Evolutionary conservation across 2,888 invertebrate species (phyloP).

Genomic region (Lasioglossum oenotherae): DNA sequence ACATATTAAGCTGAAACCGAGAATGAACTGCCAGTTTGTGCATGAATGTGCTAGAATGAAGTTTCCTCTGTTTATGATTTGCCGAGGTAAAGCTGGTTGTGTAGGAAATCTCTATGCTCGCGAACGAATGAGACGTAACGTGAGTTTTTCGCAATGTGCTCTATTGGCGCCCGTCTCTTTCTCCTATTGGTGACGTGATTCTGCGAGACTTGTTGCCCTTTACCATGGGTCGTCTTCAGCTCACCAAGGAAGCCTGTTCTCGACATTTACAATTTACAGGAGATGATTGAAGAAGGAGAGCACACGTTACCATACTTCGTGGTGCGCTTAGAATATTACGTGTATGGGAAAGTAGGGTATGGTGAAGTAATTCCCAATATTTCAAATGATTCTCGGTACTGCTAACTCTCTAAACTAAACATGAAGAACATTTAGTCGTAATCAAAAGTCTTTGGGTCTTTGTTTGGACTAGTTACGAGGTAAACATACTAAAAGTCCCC

Average conservation of each 20-base stretch:
- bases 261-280: conserved; percentile 52
- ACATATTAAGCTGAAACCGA: conserved; percentile 52
- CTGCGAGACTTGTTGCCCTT: conserved; percentile 66
- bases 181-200: neutral
- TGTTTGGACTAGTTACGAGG: too few relatives aligned
- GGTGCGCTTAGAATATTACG: neutral
- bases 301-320: neutral
- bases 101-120: neutral
- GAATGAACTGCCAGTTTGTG: conserved; percentile 32
- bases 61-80: conserved; percentile 24
- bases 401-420: neutral
- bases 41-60: conserved; percentile 11
- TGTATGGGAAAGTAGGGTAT: neutral
- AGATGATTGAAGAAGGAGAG: neutral
- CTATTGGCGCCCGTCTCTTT: conserved; percentile 19
- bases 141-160: conserved; percentile 61
- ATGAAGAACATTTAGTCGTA: too few relatives aligned
- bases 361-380: neutral
- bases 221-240: conserved; percentile 46
- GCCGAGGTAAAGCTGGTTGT: neutral
- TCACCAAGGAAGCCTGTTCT: neutral
- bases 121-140: conserved; percentile 24
- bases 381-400: neutral
- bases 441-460: too few relatives aligned
- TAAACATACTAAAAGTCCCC: too few relatives aligned